These are phyloP conservation scores for Catalaphyllia jardinei DNA, from an alignment of 64 coral and sea anemone genomes.

Conservation along the genomic window DNA sequence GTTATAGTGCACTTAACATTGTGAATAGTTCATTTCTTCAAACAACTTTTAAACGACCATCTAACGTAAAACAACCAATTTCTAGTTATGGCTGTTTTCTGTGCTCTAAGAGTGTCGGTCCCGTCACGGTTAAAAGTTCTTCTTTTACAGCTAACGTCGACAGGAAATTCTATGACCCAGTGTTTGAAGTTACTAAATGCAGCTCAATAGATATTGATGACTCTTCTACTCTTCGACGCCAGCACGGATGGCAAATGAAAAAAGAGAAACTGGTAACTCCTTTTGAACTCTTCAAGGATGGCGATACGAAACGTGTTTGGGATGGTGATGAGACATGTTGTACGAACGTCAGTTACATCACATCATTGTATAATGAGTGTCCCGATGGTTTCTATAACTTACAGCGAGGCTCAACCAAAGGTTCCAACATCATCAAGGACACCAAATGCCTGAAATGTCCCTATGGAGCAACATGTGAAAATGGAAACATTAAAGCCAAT, in stretches of 20 bases:
- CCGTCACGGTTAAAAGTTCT: background rate
- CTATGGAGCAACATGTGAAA: conserved; percentile 49
- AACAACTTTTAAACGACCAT: background rate
- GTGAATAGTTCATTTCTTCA: conserved; percentile 17
- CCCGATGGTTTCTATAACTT: conserved; percentile 46
- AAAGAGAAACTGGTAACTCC: background rate
- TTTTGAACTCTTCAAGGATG: conserved; percentile 7
- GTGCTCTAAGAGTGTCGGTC: conserved; percentile 10
- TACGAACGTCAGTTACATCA: conserved; percentile 23
- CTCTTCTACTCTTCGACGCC: background rate
- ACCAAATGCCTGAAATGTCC: conserved; percentile 60
- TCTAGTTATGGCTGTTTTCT: background rate
- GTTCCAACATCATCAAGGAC: background rate
- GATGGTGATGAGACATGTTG: background rate
- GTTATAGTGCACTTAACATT: conserved; percentile 16
- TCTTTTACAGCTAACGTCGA: conserved; percentile 22
- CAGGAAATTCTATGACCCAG: background rate
- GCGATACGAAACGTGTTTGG: background rate
- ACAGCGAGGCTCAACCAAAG: conserved; percentile 21
- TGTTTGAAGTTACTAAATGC: conserved; percentile 3
- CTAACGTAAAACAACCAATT: background rate
- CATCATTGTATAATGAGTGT: conserved; percentile 42
- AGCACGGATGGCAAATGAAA: background rate
- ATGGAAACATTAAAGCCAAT: conserved; percentile 33
- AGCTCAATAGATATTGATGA: conserved; percentile 5